These are phyloP conservation scores for Meloidogyne hapla DNA, from an alignment of 1,140 invertebrate genomes.

Conservation along the genomic window DNA sequence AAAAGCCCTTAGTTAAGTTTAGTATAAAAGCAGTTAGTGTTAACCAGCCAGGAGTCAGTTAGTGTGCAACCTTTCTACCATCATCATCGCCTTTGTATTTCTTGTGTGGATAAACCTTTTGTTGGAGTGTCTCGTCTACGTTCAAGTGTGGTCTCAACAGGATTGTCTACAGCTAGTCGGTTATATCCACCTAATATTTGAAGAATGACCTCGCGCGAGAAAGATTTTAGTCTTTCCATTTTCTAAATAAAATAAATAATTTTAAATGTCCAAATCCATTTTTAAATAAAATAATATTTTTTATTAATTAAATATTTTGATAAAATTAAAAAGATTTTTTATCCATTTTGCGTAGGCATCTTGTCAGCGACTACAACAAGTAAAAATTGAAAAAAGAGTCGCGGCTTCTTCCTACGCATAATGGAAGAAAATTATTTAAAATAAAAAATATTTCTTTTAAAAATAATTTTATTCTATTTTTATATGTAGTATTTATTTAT, in stretches of 20 bases:
- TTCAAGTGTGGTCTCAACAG: too few relatives aligned
- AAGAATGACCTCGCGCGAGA: neutral
- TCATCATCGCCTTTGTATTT: too few relatives aligned
- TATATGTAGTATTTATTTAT: neutral
- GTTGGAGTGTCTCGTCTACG: too few relatives aligned
- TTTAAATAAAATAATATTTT: neutral
- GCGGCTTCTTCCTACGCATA: conserved; percentile 24
- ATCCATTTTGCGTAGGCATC: conserved; percentile 28
- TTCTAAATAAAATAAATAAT: neutral
- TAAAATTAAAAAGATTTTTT: neutral
- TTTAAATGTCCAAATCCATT: neutral
- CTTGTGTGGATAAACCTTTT: too few relatives aligned
- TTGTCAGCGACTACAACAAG: conserved; percentile 19
- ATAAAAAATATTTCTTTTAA: neutral
- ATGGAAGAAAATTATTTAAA: neutral
- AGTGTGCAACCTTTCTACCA: too few relatives aligned
- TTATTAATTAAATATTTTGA: too few relatives aligned
- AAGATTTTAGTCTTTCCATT: neutral
- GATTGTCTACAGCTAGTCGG: neutral
- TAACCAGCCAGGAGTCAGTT: too few relatives aligned
- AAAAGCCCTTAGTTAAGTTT: too few relatives aligned
- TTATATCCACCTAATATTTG: neutral
- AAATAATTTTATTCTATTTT: neutral
- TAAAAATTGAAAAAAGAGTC: neutral
- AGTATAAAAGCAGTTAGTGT: too few relatives aligned